These are phyloP conservation scores for Panagrolaimus sp. DNA, from an alignment of 1,140 invertebrate species.

Conservation along the genomic window DNA sequence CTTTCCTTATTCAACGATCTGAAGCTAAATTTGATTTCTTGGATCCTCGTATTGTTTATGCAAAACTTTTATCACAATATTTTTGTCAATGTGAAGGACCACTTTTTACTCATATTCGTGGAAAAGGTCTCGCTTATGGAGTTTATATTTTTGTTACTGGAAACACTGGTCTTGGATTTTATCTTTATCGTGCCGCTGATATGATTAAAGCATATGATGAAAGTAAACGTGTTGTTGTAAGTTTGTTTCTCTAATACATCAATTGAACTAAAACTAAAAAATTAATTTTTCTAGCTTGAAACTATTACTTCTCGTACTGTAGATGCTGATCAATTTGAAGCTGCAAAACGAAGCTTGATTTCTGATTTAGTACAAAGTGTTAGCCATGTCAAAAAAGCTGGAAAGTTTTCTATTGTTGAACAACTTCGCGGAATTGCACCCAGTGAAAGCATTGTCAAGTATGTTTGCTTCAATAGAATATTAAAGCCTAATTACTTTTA, in stretches of 20 bases:
- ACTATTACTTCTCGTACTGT: constrained; percentile 68
- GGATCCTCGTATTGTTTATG: constrained; percentile 69
- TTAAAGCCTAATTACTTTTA: background rate
- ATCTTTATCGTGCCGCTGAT: constrained; percentile 72
- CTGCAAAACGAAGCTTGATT: constrained; percentile 76
- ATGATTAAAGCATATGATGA: constrained; percentile 72
- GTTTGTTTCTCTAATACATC: too few species aligned
- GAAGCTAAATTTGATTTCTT: constrained; percentile 63
- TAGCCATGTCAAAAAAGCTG: constrained; percentile 71
- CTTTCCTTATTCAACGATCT: constrained; percentile 68
- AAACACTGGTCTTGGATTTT: constrained; percentile 70
- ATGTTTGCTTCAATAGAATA: too few species aligned
- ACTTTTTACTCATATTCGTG: constrained; percentile 77
- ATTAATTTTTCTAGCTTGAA: constrained; percentile 44
- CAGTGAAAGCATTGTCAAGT: background rate
- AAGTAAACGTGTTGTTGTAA: constrained; percentile 70
- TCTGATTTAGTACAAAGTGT: constrained; percentile 77
- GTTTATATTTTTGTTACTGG: constrained; percentile 68
- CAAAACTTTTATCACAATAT: constrained; percentile 77
- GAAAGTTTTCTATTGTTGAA: constrained; percentile 69
- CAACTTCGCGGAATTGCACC: constrained; percentile 65
- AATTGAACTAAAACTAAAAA: too few species aligned
- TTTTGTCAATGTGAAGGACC: constrained; percentile 80
- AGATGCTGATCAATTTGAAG: constrained; percentile 72
- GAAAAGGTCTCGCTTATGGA: constrained; percentile 76